These are phyloP conservation scores for Tamias sibiricus DNA, from an alignment of 2,113 vertebrate species.

Conservation along the genomic window DNA sequence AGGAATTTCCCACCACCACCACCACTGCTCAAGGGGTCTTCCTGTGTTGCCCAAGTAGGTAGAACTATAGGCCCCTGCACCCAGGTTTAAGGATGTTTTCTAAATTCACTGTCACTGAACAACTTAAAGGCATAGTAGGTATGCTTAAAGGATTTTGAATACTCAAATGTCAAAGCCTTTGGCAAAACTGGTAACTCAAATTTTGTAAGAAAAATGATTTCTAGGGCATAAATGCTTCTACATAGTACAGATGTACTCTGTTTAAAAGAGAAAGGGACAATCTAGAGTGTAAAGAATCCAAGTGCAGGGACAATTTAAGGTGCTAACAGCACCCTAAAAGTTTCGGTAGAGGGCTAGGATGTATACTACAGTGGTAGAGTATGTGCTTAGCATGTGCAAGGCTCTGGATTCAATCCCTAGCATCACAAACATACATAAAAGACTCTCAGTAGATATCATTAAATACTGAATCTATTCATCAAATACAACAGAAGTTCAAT, in stretches of 20 bases:
- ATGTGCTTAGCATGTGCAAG: too few relatives aligned
- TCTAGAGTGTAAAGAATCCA: background rate
- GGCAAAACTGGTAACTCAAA: background rate
- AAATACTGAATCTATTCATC: background rate
- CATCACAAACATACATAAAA: too few relatives aligned
- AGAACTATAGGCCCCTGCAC: background rate
- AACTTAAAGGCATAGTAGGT: background rate
- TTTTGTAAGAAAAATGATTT: background rate
- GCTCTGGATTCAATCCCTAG: too few relatives aligned
- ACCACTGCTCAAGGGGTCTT: background rate
- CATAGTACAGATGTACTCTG: background rate
- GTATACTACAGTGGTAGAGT: background rate
- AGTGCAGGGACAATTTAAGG: background rate
- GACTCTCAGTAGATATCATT: background rate
- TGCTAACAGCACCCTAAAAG: background rate
- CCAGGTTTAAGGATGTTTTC: background rate
- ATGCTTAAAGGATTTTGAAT: background rate
- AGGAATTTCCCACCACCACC: background rate
- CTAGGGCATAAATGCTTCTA: background rate
- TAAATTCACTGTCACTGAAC: background rate
- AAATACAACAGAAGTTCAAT: background rate
- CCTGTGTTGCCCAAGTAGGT: background rate
- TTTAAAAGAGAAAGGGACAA: background rate
- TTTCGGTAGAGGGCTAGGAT: background rate
- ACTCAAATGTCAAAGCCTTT: background rate